These are phyloP conservation scores for Falco concolor DNA, from an alignment of 2,797 vertebrate species.

Conservation along the genomic window DNA sequence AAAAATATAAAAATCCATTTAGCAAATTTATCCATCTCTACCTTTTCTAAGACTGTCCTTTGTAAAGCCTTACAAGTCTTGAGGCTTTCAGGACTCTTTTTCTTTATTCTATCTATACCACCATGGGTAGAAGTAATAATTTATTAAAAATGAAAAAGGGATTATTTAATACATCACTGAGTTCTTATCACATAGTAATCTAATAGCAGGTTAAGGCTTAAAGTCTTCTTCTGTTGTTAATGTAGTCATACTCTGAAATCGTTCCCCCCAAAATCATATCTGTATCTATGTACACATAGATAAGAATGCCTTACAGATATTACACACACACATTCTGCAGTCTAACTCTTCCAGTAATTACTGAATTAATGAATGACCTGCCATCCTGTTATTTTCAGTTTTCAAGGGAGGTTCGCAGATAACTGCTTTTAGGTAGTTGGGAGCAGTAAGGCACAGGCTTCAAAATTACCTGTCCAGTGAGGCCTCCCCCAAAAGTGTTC, in stretches of 20 bases:
- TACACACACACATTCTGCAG: background rate
- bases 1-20: background rate
- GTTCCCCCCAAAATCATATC: background rate
- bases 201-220: background rate
- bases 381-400: background rate
- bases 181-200: background rate
- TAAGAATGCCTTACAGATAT: background rate
- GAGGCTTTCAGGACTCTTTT: background rate
- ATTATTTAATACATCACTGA: background rate
- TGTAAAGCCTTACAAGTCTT: background rate
- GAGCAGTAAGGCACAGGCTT: background rate
- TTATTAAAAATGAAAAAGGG: background rate
- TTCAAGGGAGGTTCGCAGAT: background rate
- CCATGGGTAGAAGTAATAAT: background rate
- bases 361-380: background rate
- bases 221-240: background rate
- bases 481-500: background rate
- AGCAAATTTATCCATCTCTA: background rate
- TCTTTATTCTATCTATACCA: background rate
- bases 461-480: background rate
- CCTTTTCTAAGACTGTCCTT: background rate
- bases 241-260: background rate
- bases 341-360: background rate
- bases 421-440: background rate
- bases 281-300: background rate